phyloP scores from a whole-genome alignment of 2,888 invertebrate genomes.

The Meiosimyza decipiens region DNA sequence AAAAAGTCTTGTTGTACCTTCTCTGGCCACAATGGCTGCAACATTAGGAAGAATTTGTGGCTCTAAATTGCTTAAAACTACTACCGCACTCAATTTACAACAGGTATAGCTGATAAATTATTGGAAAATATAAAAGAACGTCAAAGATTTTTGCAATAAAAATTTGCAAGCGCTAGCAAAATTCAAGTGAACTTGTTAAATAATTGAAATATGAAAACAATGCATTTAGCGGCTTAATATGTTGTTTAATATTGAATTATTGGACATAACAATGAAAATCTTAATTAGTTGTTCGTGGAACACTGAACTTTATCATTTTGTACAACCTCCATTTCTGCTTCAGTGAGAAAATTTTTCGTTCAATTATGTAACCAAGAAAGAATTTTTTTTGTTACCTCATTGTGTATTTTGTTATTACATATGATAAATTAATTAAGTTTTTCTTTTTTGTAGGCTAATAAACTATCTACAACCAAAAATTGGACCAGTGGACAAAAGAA shows the following conservation, averaged over 20 bases:
- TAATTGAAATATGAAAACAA: too few relatives aligned
- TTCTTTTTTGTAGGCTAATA: constrained; percentile 73
- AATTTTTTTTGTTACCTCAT: constrained; percentile 59
- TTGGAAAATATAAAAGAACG: constrained; percentile 31
- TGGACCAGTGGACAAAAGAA: constrained; percentile 83
- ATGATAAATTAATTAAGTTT: constrained; percentile 44
- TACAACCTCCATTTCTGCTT: background rate
- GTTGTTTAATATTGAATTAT: background rate
- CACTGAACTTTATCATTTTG: constrained; percentile 7
- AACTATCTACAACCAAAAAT: constrained; percentile 80
- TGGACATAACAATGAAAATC: background rate
- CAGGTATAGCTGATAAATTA: constrained; percentile 69
- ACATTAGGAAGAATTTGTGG: constrained; percentile 88
- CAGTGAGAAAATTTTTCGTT: constrained; percentile 36
- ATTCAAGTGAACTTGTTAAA: too few relatives aligned
- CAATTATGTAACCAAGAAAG: constrained; percentile 58
- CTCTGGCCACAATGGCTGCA: constrained; percentile 83
- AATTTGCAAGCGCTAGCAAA: background rate
- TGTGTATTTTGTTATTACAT: constrained; percentile 18
- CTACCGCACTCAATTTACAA: constrained; percentile 74
- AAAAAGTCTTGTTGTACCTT: constrained; percentile 59
- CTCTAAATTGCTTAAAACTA: constrained; percentile 83
- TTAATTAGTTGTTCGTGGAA: background rate
- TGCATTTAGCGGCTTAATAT: too few relatives aligned
- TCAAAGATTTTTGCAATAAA: constrained; percentile 2